Evolutionary conservation across 2,113 vertebrate genomes (phyloP).

Genomic region (Archocentrus centrarchus): DNA sequence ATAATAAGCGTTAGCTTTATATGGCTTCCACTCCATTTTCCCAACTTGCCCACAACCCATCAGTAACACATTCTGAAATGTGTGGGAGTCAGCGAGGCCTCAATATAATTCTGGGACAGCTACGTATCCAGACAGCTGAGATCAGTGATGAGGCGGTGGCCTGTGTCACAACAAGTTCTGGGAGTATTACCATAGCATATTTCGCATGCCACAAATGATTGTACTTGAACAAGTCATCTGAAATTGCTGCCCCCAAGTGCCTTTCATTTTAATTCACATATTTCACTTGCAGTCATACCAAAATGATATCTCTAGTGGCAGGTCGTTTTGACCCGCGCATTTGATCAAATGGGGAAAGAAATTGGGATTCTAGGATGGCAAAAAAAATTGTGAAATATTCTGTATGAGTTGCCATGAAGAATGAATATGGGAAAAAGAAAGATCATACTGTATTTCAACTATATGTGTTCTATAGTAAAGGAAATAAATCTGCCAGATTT

Average conservation of each 20-base stretch:
- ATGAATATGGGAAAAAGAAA: not conserved
- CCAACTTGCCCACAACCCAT: not conserved
- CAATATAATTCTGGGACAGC: not conserved
- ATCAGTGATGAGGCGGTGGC: not conserved
- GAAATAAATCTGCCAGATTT: not conserved
- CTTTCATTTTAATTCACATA: conserved; percentile 5
- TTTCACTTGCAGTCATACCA: conserved; percentile 10
- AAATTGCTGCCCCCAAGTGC: not conserved
- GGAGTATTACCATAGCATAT: not conserved
- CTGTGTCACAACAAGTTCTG: not conserved
- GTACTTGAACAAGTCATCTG: not conserved
- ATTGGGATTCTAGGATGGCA: conserved; percentile 2
- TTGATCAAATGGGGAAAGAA: not conserved
- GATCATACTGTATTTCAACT: not conserved
- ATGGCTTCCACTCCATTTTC: conserved; percentile 24
- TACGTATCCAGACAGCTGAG: not conserved
- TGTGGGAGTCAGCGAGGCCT: conserved; percentile 15
- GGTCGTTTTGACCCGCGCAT: conserved; percentile 12
- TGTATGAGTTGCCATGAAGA: not conserved
- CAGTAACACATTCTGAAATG: conserved; percentile 14
- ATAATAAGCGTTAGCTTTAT: conserved; percentile 14
- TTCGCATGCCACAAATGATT: not conserved
- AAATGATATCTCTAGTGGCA: conserved; percentile 17
- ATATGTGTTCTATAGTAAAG: not conserved
- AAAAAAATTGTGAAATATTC: not conserved